Conservation (phyloP, 1,140 invertebrate genomes). For the Capitella teleta region DNA sequence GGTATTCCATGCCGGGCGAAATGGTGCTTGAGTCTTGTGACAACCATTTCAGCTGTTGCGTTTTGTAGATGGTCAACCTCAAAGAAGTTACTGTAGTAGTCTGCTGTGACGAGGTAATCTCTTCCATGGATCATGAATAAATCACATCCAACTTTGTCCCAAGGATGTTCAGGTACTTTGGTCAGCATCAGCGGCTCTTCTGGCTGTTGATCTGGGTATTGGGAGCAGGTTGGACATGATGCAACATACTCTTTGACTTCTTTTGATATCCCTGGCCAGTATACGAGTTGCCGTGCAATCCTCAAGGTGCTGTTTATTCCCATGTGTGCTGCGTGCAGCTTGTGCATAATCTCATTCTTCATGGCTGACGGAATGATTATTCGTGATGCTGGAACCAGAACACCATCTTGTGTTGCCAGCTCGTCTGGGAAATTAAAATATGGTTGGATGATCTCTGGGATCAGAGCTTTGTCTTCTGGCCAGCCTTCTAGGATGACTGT, state of each 20-base stretch:
- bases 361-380: not conserved
- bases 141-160: constrained; percentile 1
- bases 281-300: not conserved
- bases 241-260: not conserved
- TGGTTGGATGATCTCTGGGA: not conserved
- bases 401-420: not conserved
- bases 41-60: not conserved
- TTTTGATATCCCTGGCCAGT: constrained; percentile 6
- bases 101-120: not conserved
- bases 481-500: no score
- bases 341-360: constrained; percentile 1
- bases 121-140: not conserved
- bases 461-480: not conserved
- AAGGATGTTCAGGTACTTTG: not conserved
- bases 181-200: not conserved
- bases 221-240: constrained; percentile 1
- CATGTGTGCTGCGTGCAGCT: not conserved
- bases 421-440: constrained; percentile 4
- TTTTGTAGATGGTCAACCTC: constrained; percentile 3
- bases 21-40: constrained; percentile 6
- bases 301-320: constrained; percentile 1
- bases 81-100: constrained; percentile 6
- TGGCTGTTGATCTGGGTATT: not conserved
- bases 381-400: not conserved
- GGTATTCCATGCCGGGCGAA: constrained; percentile 19